Base-by-base conservation (phyloP, 2,797 vertebrate species). In the Argya squamiceps region DNA sequence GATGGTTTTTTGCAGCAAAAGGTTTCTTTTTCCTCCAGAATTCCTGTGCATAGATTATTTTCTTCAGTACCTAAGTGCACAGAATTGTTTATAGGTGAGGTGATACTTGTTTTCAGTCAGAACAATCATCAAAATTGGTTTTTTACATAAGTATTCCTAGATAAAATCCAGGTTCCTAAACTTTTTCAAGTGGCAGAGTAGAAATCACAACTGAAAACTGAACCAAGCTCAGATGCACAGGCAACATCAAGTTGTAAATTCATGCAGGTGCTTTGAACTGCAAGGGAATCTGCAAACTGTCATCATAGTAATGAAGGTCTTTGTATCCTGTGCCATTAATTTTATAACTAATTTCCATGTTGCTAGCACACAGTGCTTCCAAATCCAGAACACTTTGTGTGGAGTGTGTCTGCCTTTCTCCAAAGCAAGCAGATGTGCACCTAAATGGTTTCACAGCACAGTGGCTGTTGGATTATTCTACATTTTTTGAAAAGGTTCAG, bases 381-480 rank as follows among this genome's bases (percentile, higher is more conserved):
- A 63, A 67, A 67, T 62, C n/a, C 13, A 27, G 37, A 88, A 8
- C 43, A 63, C 23, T 50, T 36, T 78, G 62, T 81, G 39, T 49
- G 79, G 36, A 47, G 10, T 2, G 4, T 56, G 44, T 59, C 34
- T 78, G 53, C 26, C 53, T 83, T 21, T 88, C 68, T 83, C 64
- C 62, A 85, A 24, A 89, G 22, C 46, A 43, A 46, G n/a, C 62
- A 68, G 68, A 60, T 52, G 26, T 55, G 22, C 68, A 41, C n/a
- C 15, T 27, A n/a, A 89, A 30, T 4, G 0, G 0, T 69, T 84
- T 68, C 52, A 59, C 52, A 77, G 39, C 24, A 7, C 0, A 0
- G 23, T 1, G 8, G 11, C 53, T 85, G 9, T 77, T 74, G 53
- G 32, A 52, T 84, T 95, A 36, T 63, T 84, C 32, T 71, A 17